These are phyloP conservation scores for Drosophila tristis DNA, from an alignment of 1,140 invertebrate species.

Conservation along the genomic window DNA sequence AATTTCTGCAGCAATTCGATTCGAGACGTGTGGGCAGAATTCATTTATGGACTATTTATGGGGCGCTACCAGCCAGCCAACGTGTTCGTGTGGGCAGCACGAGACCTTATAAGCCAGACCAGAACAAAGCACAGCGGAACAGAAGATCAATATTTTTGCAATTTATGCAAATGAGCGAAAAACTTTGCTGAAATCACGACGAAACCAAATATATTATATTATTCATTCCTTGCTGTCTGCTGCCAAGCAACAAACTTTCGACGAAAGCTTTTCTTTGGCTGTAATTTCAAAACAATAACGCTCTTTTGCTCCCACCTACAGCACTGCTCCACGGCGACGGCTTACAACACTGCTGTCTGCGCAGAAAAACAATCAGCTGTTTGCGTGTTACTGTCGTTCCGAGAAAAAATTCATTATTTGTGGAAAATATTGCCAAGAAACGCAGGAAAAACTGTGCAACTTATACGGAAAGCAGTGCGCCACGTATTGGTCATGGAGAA, in stretches of 20 bases:
- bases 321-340: conserved; percentile 12
- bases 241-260: no score
- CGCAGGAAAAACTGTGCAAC: no score
- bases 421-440: not conserved
- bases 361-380: conserved; percentile 42
- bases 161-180: conserved; percentile 21
- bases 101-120: conserved; percentile 17
- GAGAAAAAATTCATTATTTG: conserved; percentile 32
- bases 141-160: conserved; percentile 25
- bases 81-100: conserved; percentile 22
- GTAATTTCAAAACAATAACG: no score
- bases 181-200: not conserved
- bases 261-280: no score
- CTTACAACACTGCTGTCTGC: conserved; percentile 44
- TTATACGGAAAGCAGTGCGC: no score
- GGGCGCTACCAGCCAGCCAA: conserved; percentile 16
- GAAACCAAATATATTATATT: no score
- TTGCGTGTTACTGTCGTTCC: conserved; percentile 34
- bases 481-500: not conserved
- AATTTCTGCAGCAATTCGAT: conserved; percentile 34
- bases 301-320: conserved; percentile 12
- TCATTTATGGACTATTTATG: conserved; percentile 27
- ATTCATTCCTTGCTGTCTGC: no score
- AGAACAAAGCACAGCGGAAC: not conserved
- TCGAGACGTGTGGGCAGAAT: conserved; percentile 35